Conservation (phyloP, 2,797 vertebrate species). For the Pteronotus mesoamericanus region DNA sequence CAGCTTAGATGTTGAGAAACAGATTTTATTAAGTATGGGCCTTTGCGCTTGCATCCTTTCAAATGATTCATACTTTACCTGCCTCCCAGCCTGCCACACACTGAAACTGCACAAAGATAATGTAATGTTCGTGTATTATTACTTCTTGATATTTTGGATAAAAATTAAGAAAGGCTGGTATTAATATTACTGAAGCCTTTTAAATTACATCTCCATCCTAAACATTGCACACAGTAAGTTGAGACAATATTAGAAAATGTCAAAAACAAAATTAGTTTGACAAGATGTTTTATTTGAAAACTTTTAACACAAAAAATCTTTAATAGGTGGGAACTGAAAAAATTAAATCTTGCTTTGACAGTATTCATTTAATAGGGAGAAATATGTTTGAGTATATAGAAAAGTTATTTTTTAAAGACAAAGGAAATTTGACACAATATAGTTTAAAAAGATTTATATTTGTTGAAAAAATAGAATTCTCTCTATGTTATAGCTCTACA, state of each 20-base stretch:
- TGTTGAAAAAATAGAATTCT: conserved; percentile 60
- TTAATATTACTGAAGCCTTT: neutral
- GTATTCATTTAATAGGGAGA: conserved; percentile 50
- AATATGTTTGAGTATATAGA: conserved; percentile 47
- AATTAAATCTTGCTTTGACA: conserved; percentile 28
- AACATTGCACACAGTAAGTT: neutral
- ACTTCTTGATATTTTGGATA: conserved; percentile 24
- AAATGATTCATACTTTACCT: neutral
- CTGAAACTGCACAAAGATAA: neutral
- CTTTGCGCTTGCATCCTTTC: neutral
- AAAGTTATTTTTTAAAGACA: conserved; percentile 70
- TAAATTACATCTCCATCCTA: neutral
- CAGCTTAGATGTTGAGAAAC: neutral
- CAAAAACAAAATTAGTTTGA: conserved; percentile 21
- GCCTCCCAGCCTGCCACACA: neutral
- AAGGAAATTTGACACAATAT: conserved; percentile 67
- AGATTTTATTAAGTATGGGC: neutral
- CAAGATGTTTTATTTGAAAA: conserved; percentile 54
- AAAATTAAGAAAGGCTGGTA: conserved; percentile 1
- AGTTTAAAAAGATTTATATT: conserved; percentile 73
- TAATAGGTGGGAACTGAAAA: neutral
- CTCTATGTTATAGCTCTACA: conserved; percentile 15
- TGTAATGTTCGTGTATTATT: neutral
- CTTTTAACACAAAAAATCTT: neutral
- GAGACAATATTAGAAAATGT: neutral